Base-by-base conservation (phyloP, 2,888 invertebrate species). In the Cerastoderma edule region DNA sequence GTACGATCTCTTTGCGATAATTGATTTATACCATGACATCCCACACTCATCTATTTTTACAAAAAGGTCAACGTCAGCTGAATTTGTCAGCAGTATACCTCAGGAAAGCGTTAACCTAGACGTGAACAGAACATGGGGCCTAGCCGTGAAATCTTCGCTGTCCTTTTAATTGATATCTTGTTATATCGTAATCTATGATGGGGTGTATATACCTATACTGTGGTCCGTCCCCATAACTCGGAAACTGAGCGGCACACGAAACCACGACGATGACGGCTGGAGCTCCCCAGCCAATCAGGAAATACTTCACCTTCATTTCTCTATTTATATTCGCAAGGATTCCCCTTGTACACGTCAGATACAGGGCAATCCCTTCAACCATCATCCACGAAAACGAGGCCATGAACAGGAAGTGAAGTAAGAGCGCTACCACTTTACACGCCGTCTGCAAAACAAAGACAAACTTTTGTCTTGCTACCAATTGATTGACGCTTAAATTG, bases 361-460 rank as follows among this genome's bases (percentile, higher is more conserved):
- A 88, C 32, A 88, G 80, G 1, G 84, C 83, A 28, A 86, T 57
- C 2, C 88, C 88, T 56, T 88, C 88, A 19, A 86, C 80, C 80
- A 87, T 64, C 88, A 88, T 88, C 88, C 88, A 88, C 1, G 85
- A 69, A 66, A 87, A 87, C 2, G 87, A 76, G 0, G 87, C 75
- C 85, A 86, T 74, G 67, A 87, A 88, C 60, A 87, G 70, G 70
- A 84, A 87, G 75, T 88, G 88, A 13, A 88, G 73, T 35, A 83
- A 54, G 6, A 83, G 70, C 0, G 88, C 85, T 35, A 87, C 86
- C 33, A 75, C 74, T 54, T 87, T 86, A 68, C 88, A 88, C 10
- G 83, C 83, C 13, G 73, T 72, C 88, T 88, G 78, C 1, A 50
- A 33, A 13, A 46, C 8, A 28, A n/a, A n/a, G n/a, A n/a, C n/a